Base-by-base conservation (phyloP, 1,140 invertebrate species). In the Drosophila navojoa region DNA sequence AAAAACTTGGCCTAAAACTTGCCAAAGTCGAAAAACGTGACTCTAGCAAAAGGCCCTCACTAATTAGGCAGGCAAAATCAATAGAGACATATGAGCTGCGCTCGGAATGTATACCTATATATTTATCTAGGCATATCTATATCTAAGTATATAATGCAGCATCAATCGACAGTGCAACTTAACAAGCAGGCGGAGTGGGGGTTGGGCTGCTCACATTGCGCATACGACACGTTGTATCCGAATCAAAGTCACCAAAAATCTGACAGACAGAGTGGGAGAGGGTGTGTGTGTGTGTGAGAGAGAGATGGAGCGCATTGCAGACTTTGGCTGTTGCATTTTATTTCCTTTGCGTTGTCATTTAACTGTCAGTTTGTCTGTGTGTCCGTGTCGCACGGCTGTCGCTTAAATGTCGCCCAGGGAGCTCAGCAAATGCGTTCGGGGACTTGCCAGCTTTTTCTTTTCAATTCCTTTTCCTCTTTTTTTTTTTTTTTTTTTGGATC, bases 361-460 rank as follows among this genome's bases (percentile, higher is more conserved):
- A 82, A 70, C 72, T 84, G 80, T 84, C 80, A 84, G 80, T 84
- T 84, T 59, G 60, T 50, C 71, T 55, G 70, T 81, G 19, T 79
- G 67, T 67, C 79, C 69, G 72, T 72, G 80, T 84, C 76, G 59
- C 63, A 22, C 45, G 40, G 63, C 78, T 79, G 78, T 81, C 80
- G 80, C 76, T 84, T 79, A 84, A 84, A 76, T 61, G 80, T 82
- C 80, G 71, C 80, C 72, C 22, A 59, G 59, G 61, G 80, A 67
- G 57, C 7, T 22, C 35, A 40, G 13, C 15, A 52, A 58, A 57
- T 38, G 53, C 45, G 47, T 44, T 16, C 44, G 1, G 19, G 1
- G 19, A 22, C 19, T 22, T 6, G 11, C 9, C 7, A 29, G 29
- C 53, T 11, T 15, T 52, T 25, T 58, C 11, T 38, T 32, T 9